Conservation (phyloP, 1,140 invertebrate species). For the Glomeris maerens region DNA sequence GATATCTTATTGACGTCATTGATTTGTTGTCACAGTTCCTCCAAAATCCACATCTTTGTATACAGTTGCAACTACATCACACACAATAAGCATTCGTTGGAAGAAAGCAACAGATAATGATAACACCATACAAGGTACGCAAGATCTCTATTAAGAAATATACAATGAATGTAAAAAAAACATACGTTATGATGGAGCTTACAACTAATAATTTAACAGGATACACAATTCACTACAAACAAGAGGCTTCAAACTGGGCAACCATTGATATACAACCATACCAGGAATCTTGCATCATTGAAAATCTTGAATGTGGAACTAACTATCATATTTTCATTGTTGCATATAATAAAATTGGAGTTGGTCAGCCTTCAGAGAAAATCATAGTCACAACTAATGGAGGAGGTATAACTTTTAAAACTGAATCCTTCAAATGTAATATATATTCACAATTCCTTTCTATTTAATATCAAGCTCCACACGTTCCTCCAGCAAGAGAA, state of each 20-base stretch:
- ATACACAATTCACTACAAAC: slow-evolving; percentile 79
- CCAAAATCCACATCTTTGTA: background rate
- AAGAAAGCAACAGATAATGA: background rate
- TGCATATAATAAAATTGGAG: slow-evolving; percentile 36
- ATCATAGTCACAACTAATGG: slow-evolving; percentile 42
- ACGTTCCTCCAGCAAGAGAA: slow-evolving; percentile 66
- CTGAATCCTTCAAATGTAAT: slow-evolving; percentile 1
- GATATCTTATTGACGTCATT: too few species aligned
- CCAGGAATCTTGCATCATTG: slow-evolving; percentile 32
- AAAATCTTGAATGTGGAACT: slow-evolving; percentile 50
- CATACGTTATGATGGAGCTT: background rate
- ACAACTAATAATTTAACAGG: slow-evolving; percentile 31
- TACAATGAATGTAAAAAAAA: too few species aligned
- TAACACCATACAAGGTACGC: background rate
- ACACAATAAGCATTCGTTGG: background rate
- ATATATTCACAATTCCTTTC: background rate
- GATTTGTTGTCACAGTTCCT: too few species aligned
- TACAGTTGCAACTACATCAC: background rate
- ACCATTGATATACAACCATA: slow-evolving; percentile 15
- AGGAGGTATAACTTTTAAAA: slow-evolving; percentile 27
- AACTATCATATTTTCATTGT: slow-evolving; percentile 79
- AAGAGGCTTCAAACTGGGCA: slow-evolving; percentile 82
- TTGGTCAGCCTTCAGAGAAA: slow-evolving; percentile 30
- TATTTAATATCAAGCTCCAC: slow-evolving; percentile 34
- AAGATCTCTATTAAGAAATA: too few species aligned